Evolutionary conservation across 2,797 vertebrate species (phyloP), one percentile per base, ranked within the genome.

Genomic region (Galagoides demidoff): DNA sequence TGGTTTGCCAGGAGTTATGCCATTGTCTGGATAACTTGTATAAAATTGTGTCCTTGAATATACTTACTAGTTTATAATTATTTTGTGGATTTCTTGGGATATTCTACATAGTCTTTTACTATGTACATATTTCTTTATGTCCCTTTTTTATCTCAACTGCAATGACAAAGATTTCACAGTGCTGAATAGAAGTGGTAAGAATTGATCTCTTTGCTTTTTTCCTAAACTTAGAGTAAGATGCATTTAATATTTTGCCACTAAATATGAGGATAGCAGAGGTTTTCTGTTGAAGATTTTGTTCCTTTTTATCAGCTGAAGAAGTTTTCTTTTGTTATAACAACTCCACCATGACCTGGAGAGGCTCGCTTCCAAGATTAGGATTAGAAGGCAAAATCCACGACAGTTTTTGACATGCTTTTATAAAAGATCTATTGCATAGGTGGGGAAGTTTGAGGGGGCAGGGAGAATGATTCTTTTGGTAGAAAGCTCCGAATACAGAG

Each of bases 251-350:
- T 92, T 92, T 52, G 88, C 20, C 37, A 39, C 64, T 79, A 95
- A 74, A 70, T 89, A 55, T 96, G 76, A 84, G 37, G 82, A 81
- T 92, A 85, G 20, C 31, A 76, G 52, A 37, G 78, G 16, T 89
- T 92, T 96, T 87, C 45, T 57, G 34, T 85, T 97, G 52, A 82
- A 71, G 29, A 39, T 87, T 95, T 92, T 78, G 7, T 49, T 90
- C 37, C 64, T 76, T 59, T 83, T 87, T 74, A 84, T 63, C 16
- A 52, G n/a, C 87, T 76, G 23, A 92, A 27, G 81, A 63, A 87
- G 43, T 89, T 52, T 73, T 86, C 23, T 93, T 68, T 4, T 57
- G 11, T 63, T 95, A 43, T 0, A 86, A n/a, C 34, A 93, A 34
- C 31, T 86, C 45, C 4, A 57, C 27, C 64, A 89, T 55, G 31